phyloP scores from a whole-genome alignment of 2,113 vertebrate species.

The Microtus montanus region DNA sequence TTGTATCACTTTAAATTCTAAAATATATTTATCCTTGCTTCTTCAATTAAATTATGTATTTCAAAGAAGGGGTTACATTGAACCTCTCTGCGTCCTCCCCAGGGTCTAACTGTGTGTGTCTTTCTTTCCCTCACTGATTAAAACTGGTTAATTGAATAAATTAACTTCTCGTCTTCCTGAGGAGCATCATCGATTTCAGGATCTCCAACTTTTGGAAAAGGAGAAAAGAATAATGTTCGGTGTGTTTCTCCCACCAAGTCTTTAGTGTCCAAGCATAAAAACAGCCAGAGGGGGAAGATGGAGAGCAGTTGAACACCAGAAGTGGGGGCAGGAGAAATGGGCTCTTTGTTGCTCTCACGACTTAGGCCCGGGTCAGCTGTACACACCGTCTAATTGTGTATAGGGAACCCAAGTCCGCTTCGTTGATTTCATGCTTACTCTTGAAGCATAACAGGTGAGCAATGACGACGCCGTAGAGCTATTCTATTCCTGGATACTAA shows the following conservation, averaged over 20 bases:
- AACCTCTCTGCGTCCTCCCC: background rate
- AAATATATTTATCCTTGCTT: background rate
- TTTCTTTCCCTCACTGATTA: background rate
- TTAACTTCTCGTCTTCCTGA: background rate
- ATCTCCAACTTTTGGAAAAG: background rate
- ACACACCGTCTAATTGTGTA: background rate
- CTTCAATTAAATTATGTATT: background rate
- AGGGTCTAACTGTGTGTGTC: background rate
- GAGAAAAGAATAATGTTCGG: background rate
- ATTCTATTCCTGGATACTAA: background rate
- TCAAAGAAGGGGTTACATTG: background rate
- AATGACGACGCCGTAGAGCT: background rate
- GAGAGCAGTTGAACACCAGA: background rate
- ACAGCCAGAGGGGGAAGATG: background rate
- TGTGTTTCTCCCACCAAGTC: background rate
- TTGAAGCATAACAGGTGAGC: background rate
- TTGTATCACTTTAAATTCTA: background rate
- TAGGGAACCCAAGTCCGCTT: background rate
- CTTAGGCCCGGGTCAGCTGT: too few species aligned
- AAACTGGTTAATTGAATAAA: background rate
- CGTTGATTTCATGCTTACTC: background rate
- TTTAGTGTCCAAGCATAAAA: background rate
- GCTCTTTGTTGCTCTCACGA: background rate
- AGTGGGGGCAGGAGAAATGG: background rate
- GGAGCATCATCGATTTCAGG: background rate